Percentiles rank a stretch among this genome's conserved stretches.
Conservation (phyloP, 2,113 vertebrate species). For the Scartelaos histophorus region DNA sequence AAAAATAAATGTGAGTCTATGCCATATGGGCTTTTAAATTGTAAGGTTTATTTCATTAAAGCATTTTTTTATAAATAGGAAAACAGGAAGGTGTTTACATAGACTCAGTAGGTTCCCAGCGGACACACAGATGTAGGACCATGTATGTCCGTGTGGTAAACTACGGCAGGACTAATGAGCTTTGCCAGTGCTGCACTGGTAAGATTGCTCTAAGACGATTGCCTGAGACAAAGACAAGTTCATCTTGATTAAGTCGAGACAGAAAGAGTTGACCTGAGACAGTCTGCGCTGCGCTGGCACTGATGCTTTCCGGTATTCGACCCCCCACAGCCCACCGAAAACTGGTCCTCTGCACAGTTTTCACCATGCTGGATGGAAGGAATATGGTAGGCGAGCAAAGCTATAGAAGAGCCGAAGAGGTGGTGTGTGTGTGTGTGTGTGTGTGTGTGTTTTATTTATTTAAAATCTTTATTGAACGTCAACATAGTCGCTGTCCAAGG, state of each 20-base stretch:
- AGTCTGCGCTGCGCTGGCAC: conserved; percentile 34
- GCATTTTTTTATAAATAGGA: no score
- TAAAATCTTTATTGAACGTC: not conserved
- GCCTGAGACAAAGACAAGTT: conserved; percentile 62
- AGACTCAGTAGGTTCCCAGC: no score
- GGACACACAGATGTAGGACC: not conserved
- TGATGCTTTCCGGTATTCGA: conserved; percentile 61
- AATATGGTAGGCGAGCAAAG: conserved; percentile 62
- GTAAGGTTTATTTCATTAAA: no score
- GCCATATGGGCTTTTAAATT: no score
- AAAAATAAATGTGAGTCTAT: no score
- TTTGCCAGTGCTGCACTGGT: conserved; percentile 47
- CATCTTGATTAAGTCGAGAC: conserved; percentile 70
- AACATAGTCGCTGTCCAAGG: conserved; percentile 43
- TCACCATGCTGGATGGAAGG: conserved; percentile 38
- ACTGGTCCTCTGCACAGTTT: conserved; percentile 47
- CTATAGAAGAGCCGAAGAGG: not conserved
- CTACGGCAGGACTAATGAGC: conserved; percentile 60
- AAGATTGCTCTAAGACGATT: conserved; percentile 71
- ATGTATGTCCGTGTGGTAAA: not conserved
- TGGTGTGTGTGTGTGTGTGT: no score
- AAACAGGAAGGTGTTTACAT: no score
- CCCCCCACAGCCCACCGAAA: conserved; percentile 46
- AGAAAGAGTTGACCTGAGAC: conserved; percentile 59
- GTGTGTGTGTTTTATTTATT: not conserved